Evolutionary conservation across 2,888 invertebrate genomes (phyloP), one percentile per base, ranked within the genome.

Genomic region (Steinernema carpocapsae): DNA sequence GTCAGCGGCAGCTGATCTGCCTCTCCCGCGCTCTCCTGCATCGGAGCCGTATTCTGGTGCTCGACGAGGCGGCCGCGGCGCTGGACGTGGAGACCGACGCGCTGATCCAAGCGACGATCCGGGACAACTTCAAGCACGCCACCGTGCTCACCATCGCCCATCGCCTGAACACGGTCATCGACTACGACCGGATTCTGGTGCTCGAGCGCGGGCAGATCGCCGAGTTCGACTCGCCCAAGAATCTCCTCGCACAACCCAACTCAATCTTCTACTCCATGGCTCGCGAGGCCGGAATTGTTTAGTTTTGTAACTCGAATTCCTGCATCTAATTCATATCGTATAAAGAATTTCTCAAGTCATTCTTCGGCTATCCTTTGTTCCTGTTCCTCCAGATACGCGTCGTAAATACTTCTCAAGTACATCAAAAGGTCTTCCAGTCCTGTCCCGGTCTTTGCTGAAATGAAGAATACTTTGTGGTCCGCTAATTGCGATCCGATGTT

Each of bases 151-250:
- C 84, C 17, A 84, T 84, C 71, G 84, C 84, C 24, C 84, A 84
- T 94, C 91, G 94, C 14, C 89, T 93, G 75, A 91, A 92, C 76
- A 94, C 94, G 32, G 91, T 94, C 81, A 90, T 94, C 88, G 92
- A 93, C 88, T 92, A 93, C 88, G 92, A 94, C 84, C 19, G 59
- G 6, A 70, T 75, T 3, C 70, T 75, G 10, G 75, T 75, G 12
- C 72, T 75, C 72, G 70, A 75, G 0, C 91, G 91, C 76, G 94
- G 94, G 0, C 89, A 90, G 80, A 90, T 92, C 32, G 87, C 91
- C 10, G 93, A 93, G 88, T 91, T 92, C 84, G 92, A 91, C 74
- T 88, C 91, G 76, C 93, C 93, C 0, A 90, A 91, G 78, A 89
- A 89, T 77, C 90, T 93, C 45, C 89, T 93, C 72, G 89, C 91